A percentile compares a stretch with the other conserved stretches of the same genome.
Evolutionary conservation across 1,140 invertebrate species (phyloP).

Genomic region (Apocrypta bakeri): DNA sequence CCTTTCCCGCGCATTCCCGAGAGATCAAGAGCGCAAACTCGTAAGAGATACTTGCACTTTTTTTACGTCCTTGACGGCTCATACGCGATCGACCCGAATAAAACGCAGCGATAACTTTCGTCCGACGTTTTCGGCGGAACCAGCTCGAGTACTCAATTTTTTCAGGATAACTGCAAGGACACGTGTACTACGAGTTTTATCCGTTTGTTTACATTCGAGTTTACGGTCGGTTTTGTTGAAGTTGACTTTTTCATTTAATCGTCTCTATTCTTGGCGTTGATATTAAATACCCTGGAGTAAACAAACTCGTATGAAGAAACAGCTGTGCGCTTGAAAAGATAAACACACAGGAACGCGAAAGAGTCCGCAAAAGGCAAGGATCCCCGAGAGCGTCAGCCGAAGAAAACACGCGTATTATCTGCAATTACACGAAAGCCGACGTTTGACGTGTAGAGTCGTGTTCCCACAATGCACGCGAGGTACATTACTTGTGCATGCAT

Average conservation of each 20-base stretch:
- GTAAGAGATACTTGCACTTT: background rate
- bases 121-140: conserved; percentile 8
- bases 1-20: background rate
- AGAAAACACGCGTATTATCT: conserved; percentile 2
- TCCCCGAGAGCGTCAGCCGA: background rate
- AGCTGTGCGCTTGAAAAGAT: too few species aligned
- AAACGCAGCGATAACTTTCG: background rate
- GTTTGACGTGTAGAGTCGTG: background rate
- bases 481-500: background rate
- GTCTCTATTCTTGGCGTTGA: too few species aligned
- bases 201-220: background rate
- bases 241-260: too few species aligned
- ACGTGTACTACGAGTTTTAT: background rate
- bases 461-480: too few species aligned
- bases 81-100: background rate
- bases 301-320: too few species aligned
- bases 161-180: conserved; percentile 22
- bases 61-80: background rate
- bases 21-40: conserved; percentile 5
- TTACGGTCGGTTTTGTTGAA: too few species aligned
- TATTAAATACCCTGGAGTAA: too few species aligned
- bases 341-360: too few species aligned
- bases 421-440: background rate
- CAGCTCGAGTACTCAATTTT: background rate
- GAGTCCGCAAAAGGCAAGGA: background rate